Percentiles rank a stretch among this genome's conserved stretches.
These are phyloP conservation scores for Lepisosteus osseus DNA, from an alignment of 2,113 vertebrate genomes.

Conservation along the genomic window DNA sequence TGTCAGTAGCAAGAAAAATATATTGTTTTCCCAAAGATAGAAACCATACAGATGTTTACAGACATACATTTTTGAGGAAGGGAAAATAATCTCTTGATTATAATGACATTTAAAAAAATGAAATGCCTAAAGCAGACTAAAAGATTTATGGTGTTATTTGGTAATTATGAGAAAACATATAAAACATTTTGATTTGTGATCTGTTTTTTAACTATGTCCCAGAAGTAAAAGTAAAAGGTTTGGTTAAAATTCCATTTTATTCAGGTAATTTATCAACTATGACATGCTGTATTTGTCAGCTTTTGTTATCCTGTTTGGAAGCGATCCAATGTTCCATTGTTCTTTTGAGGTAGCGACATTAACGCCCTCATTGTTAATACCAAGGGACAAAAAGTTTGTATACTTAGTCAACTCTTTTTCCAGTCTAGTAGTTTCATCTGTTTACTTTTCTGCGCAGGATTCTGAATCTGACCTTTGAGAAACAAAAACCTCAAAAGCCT, in stretches of 20 bases:
- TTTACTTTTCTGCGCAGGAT: slow-evolving; percentile 51
- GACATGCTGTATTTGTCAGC: neutral
- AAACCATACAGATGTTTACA: too few relatives aligned
- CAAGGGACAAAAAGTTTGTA: slow-evolving; percentile 53
- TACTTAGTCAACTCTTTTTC: slow-evolving; percentile 63
- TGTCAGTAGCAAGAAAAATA: too few relatives aligned
- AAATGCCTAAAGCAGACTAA: too few relatives aligned
- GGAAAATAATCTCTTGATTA: too few relatives aligned
- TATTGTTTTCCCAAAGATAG: too few relatives aligned
- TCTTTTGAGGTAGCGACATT: slow-evolving; percentile 25
- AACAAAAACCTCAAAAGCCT: slow-evolving; percentile 36
- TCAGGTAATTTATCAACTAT: slow-evolving; percentile 23
- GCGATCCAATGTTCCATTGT: slow-evolving; percentile 22
- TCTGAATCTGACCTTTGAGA: slow-evolving; percentile 61
- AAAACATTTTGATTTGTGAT: slow-evolving; percentile 5
- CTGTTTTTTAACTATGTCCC: slow-evolving; percentile 25
- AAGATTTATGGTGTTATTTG: too few relatives aligned
- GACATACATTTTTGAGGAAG: too few relatives aligned
- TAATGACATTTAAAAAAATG: too few relatives aligned
- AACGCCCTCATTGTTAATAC: slow-evolving; percentile 45
- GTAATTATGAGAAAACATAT: too few relatives aligned
- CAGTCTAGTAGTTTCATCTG: slow-evolving; percentile 65
- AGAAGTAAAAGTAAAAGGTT: slow-evolving; percentile 17
- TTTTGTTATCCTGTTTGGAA: slow-evolving; percentile 14
- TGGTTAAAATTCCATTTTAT: slow-evolving; percentile 46